These are phyloP conservation scores for Apis florea DNA, from an alignment of 1,140 invertebrate species.

Conservation along the genomic window DNA sequence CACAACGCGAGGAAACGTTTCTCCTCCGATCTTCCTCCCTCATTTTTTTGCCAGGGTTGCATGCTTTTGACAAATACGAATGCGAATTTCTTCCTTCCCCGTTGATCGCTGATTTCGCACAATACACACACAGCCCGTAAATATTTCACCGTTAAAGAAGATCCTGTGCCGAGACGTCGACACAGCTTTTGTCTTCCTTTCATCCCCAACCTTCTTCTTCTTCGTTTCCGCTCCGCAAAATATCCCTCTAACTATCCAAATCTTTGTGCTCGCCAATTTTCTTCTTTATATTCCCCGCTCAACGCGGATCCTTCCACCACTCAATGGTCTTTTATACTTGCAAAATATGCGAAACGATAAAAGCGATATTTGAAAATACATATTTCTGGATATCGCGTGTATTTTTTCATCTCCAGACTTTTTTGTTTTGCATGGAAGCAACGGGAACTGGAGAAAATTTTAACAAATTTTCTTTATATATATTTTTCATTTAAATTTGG, in stretches of 20 bases:
- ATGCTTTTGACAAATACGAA: slow-evolving; percentile 60
- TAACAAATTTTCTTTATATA: too few relatives aligned
- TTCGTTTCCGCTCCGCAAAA: neutral
- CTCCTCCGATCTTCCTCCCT: slow-evolving; percentile 25
- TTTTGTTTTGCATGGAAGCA: too few relatives aligned
- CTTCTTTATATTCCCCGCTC: too few relatives aligned
- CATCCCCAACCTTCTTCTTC: neutral
- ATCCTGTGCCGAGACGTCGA: neutral
- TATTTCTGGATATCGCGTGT: too few relatives aligned
- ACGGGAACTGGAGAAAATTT: too few relatives aligned
- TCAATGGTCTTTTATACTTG: neutral
- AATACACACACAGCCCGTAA: slow-evolving; percentile 38
- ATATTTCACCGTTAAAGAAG: slow-evolving; percentile 44
- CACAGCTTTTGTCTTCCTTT: neutral
- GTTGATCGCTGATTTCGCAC: slow-evolving; percentile 21
- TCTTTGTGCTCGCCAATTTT: neutral
- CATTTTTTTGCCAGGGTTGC: slow-evolving; percentile 27
- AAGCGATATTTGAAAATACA: too few relatives aligned
- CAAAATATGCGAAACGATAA: neutral
- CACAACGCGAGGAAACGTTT: slow-evolving; percentile 36
- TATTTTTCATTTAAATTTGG: too few relatives aligned
- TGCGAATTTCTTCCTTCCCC: slow-evolving; percentile 43
- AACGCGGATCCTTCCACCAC: neutral
- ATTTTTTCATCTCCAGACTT: too few relatives aligned
- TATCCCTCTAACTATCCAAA: neutral